Evolutionary conservation across 2,888 invertebrate genomes (phyloP).

Genomic region (Synergus umbraculus): DNA sequence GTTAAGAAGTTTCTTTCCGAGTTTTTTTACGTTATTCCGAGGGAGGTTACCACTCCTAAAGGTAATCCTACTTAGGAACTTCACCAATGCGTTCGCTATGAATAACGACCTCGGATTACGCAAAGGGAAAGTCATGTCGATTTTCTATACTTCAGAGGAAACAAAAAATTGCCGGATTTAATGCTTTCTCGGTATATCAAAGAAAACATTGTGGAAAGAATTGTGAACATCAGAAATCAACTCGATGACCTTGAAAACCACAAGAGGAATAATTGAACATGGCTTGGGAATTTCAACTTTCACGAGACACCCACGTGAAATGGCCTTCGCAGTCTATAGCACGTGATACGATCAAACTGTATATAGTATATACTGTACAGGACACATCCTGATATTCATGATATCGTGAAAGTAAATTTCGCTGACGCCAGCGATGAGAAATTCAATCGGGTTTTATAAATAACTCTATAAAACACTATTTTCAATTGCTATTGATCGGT

Average conservation of each 20-base stretch:
- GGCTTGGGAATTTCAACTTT: constrained; percentile 27
- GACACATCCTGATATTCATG: not conserved
- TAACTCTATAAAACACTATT: not conserved
- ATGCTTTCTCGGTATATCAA: not conserved
- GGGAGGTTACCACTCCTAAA: constrained; percentile 55
- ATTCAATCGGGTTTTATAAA: not conserved
- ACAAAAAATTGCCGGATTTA: not conserved
- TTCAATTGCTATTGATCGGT: not conserved
- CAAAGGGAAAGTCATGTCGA: constrained; percentile 46
- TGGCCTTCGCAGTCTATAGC: constrained; percentile 23
- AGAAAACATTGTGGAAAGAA: not conserved
- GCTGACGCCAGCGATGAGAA: not conserved
- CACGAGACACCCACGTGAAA: constrained; percentile 33
- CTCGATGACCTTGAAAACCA: constrained; percentile 24
- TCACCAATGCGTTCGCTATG: constrained; percentile 67
- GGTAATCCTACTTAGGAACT: constrained; percentile 70
- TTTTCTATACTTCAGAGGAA: not conserved
- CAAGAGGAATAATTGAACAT: not conserved
- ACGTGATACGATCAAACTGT: constrained; percentile 14
- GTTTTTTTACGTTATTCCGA: constrained; percentile 47
- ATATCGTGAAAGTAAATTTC: constrained; percentile 6
- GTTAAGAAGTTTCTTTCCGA: constrained; percentile 51
- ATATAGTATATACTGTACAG: not conserved
- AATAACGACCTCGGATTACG: constrained; percentile 67
- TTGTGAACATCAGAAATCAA: not conserved